Conservation (phyloP, 2,888 invertebrate genomes). For the Merodon equestris region DNA sequence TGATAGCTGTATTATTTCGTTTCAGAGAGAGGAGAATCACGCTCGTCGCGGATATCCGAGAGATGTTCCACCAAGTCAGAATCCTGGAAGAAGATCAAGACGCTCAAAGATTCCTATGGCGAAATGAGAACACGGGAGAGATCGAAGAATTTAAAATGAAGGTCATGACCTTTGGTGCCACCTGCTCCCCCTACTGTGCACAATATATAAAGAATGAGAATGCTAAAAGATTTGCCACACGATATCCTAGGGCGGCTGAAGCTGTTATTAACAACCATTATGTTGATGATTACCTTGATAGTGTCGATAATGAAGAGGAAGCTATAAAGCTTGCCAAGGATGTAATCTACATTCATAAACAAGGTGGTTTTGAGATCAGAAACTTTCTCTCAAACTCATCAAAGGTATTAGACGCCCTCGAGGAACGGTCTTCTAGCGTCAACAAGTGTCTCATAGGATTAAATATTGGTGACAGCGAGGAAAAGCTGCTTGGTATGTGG, state of each 20-base stretch:
- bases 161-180: constrained; percentile 6
- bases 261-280: constrained; percentile 32
- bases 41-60: neutral
- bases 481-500: constrained; percentile 57
- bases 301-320: constrained; percentile 17
- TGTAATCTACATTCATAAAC: constrained; percentile 13
- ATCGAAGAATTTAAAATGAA: constrained; percentile 1
- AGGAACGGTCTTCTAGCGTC: neutral
- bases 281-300: constrained; percentile 34
- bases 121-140: neutral
- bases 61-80: constrained; percentile 12
- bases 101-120: constrained; percentile 15
- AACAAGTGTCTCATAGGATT: neutral
- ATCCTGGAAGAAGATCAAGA: constrained; percentile 14
- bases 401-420: neutral
- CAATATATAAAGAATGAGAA: constrained; percentile 9
- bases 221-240: neutral
- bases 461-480: neutral
- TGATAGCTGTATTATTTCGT: neutral
- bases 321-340: too few species aligned
- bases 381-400: constrained; percentile 66
- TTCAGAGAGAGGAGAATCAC: neutral
- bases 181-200: neutral
- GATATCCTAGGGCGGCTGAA: constrained; percentile 22
- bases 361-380: constrained; percentile 24